Conservation (phyloP, 2,797 vertebrate genomes). For the Petrocephalus schoutedeni region DNA sequence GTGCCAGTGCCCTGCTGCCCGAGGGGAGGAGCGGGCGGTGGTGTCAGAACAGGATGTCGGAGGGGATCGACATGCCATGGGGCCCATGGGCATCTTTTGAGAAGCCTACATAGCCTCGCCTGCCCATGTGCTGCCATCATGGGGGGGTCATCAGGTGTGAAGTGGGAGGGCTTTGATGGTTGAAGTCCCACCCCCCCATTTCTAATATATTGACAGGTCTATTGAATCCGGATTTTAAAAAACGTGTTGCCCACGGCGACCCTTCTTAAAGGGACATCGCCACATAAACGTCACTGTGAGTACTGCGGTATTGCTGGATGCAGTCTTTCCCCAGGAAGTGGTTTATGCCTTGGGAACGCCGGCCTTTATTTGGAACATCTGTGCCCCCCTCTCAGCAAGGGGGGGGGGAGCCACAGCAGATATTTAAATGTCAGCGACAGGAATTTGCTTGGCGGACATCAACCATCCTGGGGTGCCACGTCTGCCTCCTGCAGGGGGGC, state of each 20-base stretch:
- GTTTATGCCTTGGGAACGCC: not conserved
- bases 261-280: not conserved
- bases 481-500: not conserved
- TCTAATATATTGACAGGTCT: not conserved
- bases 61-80: not conserved
- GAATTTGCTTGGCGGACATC: not conserved
- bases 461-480: not conserved
- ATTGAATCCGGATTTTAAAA: not conserved
- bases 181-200: not conserved
- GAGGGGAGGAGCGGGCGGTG: not conserved
- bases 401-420: not conserved
- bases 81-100: not conserved
- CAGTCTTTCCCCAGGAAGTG: not conserved
- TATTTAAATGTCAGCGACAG: not conserved
- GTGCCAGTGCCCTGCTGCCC: not conserved
- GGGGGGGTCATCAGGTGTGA: not conserved
- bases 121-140: not conserved
- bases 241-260: not conserved
- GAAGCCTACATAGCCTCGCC: not conserved
- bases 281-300: not conserved
- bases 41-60: not conserved
- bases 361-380: constrained; percentile 1
- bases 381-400: not conserved
- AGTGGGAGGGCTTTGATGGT: not conserved
- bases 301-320: not conserved